A percentile compares a stretch with the other conserved stretches of the same genome.
These are phyloP conservation scores for Heliconius ismenius DNA, from an alignment of 2,888 invertebrate genomes.

Conservation along the genomic window DNA sequence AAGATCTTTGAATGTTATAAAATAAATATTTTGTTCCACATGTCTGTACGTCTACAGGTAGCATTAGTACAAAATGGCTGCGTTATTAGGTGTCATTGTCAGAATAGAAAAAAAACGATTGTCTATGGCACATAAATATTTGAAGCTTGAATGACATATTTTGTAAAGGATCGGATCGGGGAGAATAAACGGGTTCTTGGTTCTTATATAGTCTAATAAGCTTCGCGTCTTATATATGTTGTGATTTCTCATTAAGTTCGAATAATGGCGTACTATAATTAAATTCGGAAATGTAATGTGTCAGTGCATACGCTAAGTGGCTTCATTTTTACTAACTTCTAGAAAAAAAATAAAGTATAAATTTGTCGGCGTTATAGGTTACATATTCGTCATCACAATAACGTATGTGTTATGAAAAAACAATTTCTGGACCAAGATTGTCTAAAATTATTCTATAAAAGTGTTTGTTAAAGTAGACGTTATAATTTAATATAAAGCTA, in stretches of 20 bases:
- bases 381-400: conserved; percentile 68
- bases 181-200: conserved; percentile 30
- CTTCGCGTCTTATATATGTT: conserved; percentile 44
- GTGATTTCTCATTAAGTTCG: conserved; percentile 35
- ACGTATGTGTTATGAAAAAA: conserved; percentile 62
- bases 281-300: conserved; percentile 40
- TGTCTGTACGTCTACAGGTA: background rate
- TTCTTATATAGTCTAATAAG: conserved; percentile 3
- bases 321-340: conserved; percentile 38
- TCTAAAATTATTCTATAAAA: conserved; percentile 56
- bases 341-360: conserved; percentile 46
- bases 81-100: background rate
- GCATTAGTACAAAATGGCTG: background rate
- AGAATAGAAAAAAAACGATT: conserved; percentile 3
- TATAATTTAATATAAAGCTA: conserved; percentile 8
- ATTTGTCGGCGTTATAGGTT: conserved; percentile 67
- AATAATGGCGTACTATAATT: conserved; percentile 27
- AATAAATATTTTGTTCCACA: background rate
- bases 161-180: conserved; percentile 19
- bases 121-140: conserved; percentile 25
- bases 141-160: conserved; percentile 29
- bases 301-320: conserved; percentile 33
- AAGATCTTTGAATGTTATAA: background rate
- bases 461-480: conserved; percentile 46
- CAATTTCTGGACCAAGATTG: conserved; percentile 66